Conservation (phyloP, 2,113 vertebrate species). For the Urocitellus parryii region DNA sequence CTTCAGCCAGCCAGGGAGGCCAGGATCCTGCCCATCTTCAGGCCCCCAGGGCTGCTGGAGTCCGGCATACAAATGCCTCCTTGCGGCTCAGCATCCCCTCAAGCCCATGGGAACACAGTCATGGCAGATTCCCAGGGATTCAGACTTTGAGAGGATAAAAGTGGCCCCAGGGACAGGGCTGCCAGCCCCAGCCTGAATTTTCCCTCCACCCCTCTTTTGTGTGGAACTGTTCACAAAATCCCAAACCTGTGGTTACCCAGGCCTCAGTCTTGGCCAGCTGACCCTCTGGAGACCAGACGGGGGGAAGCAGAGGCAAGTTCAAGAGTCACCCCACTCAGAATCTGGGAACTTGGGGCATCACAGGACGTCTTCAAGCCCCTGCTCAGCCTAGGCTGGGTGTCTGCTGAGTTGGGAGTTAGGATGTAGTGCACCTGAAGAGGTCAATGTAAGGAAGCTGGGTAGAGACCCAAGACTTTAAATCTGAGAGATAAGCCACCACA, state of each 20-base stretch:
- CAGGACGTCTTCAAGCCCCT: not conserved
- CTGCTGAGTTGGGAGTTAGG: not conserved
- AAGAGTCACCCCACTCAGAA: not conserved
- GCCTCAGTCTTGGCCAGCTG: not conserved
- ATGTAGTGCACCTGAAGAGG: not conserved
- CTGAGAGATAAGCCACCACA: not conserved
- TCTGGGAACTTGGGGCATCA: not conserved
- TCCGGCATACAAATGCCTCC: not conserved
- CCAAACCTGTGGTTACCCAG: not conserved
- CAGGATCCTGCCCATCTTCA: not conserved
- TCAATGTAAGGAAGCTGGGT: not conserved
- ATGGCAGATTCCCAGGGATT: not conserved
- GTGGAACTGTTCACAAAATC: not conserved
- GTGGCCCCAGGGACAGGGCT: not conserved
- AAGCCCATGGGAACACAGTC: not conserved
- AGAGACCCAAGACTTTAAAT: not conserved
- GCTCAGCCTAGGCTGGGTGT: not conserved
- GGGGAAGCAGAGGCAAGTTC: not conserved
- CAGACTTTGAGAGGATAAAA: not conserved
- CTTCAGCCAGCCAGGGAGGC: not conserved
- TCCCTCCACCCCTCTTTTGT: not conserved
- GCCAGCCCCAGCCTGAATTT: not conserved
- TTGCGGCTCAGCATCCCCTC: not conserved
- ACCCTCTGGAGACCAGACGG: not conserved
- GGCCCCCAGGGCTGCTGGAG: not conserved